Conservation (phyloP, 2,113 vertebrate genomes). For the Limanda limanda region DNA sequence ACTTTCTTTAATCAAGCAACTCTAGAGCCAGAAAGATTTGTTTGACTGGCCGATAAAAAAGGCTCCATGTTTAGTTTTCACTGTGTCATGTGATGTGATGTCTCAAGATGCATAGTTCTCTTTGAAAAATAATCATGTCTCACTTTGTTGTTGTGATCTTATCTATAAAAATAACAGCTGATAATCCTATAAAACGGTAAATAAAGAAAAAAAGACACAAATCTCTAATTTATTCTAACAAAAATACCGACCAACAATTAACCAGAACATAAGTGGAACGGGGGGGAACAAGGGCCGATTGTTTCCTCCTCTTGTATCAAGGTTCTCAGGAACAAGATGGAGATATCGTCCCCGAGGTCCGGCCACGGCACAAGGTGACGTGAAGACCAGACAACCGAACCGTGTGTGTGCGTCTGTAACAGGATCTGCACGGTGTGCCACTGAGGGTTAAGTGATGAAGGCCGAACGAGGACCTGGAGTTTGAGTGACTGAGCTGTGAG, state of each 20-base stretch:
- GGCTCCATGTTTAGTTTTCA: no score
- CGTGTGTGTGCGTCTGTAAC: constrained; percentile 17
- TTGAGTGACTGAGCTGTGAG: constrained; percentile 18
- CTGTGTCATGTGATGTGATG: no score
- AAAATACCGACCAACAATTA: not conserved
- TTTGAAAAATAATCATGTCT: no score
- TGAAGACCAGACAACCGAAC: constrained; percentile 8
- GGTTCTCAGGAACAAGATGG: constrained; percentile 29
- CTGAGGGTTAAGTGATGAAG: constrained; percentile 56
- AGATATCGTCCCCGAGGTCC: constrained; percentile 21
- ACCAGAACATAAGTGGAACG: not conserved
- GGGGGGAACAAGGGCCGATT: constrained; percentile 28
- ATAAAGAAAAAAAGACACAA: not conserved
- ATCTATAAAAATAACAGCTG: not conserved
- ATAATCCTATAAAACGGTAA: not conserved
- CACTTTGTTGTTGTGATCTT: no score
- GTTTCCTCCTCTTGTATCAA: constrained; percentile 31
- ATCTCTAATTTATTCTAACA: no score
- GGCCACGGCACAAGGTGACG: constrained; percentile 24
- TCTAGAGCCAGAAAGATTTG: no score
- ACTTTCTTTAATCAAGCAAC: no score
- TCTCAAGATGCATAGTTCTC: no score
- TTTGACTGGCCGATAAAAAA: no score
- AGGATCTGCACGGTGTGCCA: constrained; percentile 37
- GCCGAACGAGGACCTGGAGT: constrained; percentile 32